These are phyloP conservation scores for Solenodon paradoxus DNA, from an alignment of 2,113 vertebrate species.

Conservation along the genomic window DNA sequence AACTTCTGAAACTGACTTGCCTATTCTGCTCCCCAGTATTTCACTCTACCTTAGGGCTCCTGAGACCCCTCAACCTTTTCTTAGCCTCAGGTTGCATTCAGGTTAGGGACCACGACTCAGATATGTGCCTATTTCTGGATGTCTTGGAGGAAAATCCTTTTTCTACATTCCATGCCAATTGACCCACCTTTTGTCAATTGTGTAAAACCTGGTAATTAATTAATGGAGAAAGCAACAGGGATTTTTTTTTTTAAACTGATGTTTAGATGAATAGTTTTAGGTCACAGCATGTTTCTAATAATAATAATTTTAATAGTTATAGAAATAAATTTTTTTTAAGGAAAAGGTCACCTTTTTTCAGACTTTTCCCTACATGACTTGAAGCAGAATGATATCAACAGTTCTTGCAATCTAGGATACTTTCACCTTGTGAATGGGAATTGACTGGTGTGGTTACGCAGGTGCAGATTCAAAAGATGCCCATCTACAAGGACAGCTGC, in stretches of 20 bases:
- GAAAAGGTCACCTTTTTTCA: conserved; percentile 46
- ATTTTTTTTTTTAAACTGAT: conserved; percentile 35
- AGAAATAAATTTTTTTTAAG: conserved; percentile 55
- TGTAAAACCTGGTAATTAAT: conserved; percentile 41
- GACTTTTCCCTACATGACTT: conserved; percentile 49
- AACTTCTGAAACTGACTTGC: neutral
- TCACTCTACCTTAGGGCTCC: neutral
- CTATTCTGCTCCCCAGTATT: conserved; percentile 12
- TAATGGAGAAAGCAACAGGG: neutral
- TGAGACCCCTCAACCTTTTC: neutral
- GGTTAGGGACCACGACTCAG: neutral
- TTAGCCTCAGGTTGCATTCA: neutral
- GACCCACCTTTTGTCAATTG: neutral
- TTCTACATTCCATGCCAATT: conserved; percentile 10
- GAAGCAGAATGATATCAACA: conserved; percentile 25
- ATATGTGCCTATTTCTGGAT: neutral
- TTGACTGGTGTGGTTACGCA: neutral
- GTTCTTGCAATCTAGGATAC: neutral
- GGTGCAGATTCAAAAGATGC: neutral
- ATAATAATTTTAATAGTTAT: conserved; percentile 52
- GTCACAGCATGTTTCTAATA: conserved; percentile 31
- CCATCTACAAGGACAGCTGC: neutral
- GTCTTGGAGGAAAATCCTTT: conserved; percentile 29
- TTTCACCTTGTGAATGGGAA: neutral
- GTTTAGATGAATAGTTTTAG: neutral